Evolutionary conservation across 92 coral and sea anemone species (phyloP).

Genomic region (Parazoanthus darwini): DNA sequence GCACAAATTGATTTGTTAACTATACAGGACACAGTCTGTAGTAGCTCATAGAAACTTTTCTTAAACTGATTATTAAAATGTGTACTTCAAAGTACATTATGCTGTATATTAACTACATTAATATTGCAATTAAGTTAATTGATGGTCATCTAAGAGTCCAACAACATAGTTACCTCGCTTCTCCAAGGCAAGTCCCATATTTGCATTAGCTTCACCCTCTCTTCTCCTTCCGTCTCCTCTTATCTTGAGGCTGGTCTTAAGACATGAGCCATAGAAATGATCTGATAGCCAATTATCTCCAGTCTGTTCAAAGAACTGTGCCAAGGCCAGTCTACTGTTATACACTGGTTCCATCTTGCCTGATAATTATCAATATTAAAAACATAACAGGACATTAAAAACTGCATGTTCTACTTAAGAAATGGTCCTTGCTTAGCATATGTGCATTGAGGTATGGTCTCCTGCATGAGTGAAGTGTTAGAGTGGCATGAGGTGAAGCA

Average conservation of each 20-base stretch:
- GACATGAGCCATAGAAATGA: slow-evolving; percentile 85
- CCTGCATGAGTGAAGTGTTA: too few species aligned
- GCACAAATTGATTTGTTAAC: too few species aligned
- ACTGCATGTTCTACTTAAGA: too few species aligned
- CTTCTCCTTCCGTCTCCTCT: slow-evolving; percentile 96
- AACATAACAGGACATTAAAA: too few species aligned
- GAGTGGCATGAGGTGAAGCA: too few species aligned
- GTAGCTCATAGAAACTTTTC: too few species aligned
- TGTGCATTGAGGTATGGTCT: too few species aligned
- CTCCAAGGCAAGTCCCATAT: slow-evolving; percentile 92
- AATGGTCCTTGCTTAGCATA: too few species aligned
- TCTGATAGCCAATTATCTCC: slow-evolving; percentile 88
- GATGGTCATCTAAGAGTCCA: background rate
- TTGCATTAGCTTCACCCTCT: slow-evolving; percentile 96
- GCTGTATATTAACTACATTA: too few species aligned
- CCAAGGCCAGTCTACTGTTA: slow-evolving; percentile 77
- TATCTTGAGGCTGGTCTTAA: slow-evolving; percentile 91
- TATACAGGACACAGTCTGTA: too few species aligned
- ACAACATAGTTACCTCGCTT: slow-evolving; percentile 70
- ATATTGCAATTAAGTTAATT: background rate
- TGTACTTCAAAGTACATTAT: too few species aligned
- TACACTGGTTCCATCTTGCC: slow-evolving; percentile 98
- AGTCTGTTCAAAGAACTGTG: slow-evolving; percentile 88
- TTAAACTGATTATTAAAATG: background rate
- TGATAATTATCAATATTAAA: slow-evolving; percentile 5